Evolutionary conservation across 2,888 invertebrate genomes (phyloP).

Genomic region (Eristalis intricaria): DNA sequence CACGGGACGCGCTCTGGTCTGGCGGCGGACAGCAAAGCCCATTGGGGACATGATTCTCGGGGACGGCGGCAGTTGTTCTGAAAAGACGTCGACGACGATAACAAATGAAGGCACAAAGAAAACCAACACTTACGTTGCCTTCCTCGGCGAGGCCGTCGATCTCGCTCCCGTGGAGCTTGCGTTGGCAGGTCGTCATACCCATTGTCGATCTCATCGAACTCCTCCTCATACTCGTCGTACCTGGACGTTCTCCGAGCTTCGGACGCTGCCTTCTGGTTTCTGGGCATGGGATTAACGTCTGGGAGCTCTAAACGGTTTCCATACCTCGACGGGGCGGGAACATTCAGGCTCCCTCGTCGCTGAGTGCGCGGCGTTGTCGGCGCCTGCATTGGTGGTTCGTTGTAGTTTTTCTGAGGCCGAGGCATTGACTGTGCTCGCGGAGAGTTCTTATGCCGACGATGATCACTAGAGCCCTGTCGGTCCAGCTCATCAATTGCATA

Average conservation of each 20-base stretch:
- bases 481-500: constrained; percentile 84
- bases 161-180: constrained; percentile 71
- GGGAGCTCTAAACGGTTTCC: constrained; percentile 79
- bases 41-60: constrained; percentile 87
- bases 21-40: constrained; percentile 85
- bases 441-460: constrained; percentile 64
- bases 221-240: constrained; percentile 77
- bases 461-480: constrained; percentile 51
- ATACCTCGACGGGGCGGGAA: constrained; percentile 74
- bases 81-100: neutral
- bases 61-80: constrained; percentile 81
- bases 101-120: neutral
- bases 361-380: constrained; percentile 54
- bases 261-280: constrained; percentile 72
- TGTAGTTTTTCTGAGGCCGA: constrained; percentile 74
- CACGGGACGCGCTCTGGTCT: constrained; percentile 82
- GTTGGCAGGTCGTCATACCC: constrained; percentile 75
- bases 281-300: constrained; percentile 73
- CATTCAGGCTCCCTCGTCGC: constrained; percentile 73
- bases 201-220: constrained; percentile 76
- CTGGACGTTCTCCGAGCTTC: constrained; percentile 73
- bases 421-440: constrained; percentile 80
- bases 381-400: constrained; percentile 56
- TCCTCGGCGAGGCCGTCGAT: constrained; percentile 71
- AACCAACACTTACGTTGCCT: constrained; percentile 68